Base-by-base conservation (phyloP, 2,797 vertebrate genomes). In the Psittacula derbiana region DNA sequence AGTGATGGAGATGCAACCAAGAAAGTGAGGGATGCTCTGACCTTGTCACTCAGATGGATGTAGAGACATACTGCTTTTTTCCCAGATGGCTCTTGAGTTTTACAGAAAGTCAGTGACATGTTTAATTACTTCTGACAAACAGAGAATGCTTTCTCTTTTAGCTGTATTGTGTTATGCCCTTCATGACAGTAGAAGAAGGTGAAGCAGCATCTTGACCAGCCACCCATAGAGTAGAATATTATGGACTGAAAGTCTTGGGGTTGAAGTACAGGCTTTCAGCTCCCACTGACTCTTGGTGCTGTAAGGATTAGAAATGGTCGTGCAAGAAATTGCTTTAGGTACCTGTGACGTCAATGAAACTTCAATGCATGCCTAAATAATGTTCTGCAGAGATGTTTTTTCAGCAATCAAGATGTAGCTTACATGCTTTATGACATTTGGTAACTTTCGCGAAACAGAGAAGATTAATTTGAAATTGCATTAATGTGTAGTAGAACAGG, bases 51-150 rank as follows among this genome's bases (percentile, higher is more conserved):
- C 96, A 95, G 83, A 93, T 1, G 65, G 95, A 85, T 92, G 71
- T 95, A 81, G 95, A 97, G 80, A 93, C 71, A 38, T 46, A 89
- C 89, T 96, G 94, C 93, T 96, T 93, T 96, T 97, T 96, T 97
- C 97, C 95, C 97, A 94, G 94, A 91, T 96, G 97, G 95, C 92
- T 97, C 82, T 94, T 80, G 96, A 93, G 92, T 94, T 97, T 84
- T 94, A 60, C 92, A 96, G 70, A 89, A 95, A 97, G 86, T 90
- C 94, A 80, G 91, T 96, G 96, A 96, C 92, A 95, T 95, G 95
- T 97, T 97, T 97, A 96, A 97, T 98, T 97, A 96, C 88, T 97
- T 97, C 95, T 97, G 97, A 97, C 97, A 97, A 97, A 97, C 33
- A 92, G 81, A 95, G 70, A 95, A 93, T 85, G 91, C 93, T 91